A percentile compares a stretch with the other conserved stretches of the same genome.
phyloP scores from a whole-genome alignment of 2,113 vertebrate genomes.

The Xiphophorus couchianus region DNA sequence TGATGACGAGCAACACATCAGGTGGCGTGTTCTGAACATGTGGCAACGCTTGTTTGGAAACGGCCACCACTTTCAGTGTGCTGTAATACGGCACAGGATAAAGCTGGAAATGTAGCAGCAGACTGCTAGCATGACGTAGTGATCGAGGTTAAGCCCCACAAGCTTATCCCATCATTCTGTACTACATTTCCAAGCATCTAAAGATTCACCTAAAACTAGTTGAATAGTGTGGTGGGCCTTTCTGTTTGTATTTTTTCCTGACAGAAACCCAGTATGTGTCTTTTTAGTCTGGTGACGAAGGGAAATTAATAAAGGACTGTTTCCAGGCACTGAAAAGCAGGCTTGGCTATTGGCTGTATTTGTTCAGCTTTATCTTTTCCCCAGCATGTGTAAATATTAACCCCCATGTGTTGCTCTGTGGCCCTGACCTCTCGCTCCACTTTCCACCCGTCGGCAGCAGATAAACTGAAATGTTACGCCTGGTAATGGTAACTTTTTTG shows the following conservation, averaged over 20 bases:
- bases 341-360: conserved; percentile 44
- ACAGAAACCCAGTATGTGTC: neutral
- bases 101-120: neutral
- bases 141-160: neutral
- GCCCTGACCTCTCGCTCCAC: conserved; percentile 18
- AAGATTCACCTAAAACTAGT: conserved; percentile 1
- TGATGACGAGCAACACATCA: conserved; percentile 22
- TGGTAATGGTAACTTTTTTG: neutral
- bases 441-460: conserved; percentile 18
- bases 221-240: no score
- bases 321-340: conserved; percentile 20
- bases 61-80: conserved; percentile 3
- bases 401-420: conserved; percentile 12
- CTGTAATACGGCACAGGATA: conserved; percentile 1
- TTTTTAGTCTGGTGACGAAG: conserved; percentile 22
- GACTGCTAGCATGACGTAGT: neutral
- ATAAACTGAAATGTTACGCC: neutral
- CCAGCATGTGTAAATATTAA: conserved; percentile 64
- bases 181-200: neutral
- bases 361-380: conserved; percentile 64
- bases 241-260: neutral
- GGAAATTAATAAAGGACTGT: conserved; percentile 38
- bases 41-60: conserved; percentile 17
- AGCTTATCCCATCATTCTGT: conserved; percentile 4
- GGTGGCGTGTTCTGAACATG: conserved; percentile 21